These are phyloP conservation scores for Slavum lentiscoides DNA, from an alignment of 2,888 invertebrate genomes.

Conservation along the genomic window DNA sequence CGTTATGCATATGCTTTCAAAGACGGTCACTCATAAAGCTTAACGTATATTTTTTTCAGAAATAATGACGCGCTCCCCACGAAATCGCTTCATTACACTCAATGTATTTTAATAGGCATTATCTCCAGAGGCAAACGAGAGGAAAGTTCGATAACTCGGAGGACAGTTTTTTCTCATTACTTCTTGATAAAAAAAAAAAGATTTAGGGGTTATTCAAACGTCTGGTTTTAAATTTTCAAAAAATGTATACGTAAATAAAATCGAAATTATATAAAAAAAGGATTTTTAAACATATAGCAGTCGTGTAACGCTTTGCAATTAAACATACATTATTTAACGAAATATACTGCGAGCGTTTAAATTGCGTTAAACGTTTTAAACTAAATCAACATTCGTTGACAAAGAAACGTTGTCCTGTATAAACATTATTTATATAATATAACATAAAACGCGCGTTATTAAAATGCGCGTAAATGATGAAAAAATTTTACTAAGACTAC, in stretches of 20 bases:
- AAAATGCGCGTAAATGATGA: background rate
- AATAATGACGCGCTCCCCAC: background rate
- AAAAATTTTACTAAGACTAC: background rate
- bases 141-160: slow-evolving; percentile 40
- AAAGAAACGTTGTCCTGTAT: too few relatives aligned
- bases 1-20: background rate
- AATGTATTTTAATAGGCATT: slow-evolving; percentile 32
- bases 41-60: background rate
- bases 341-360: too few relatives aligned
- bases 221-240: slow-evolving; percentile 20
- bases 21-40: background rate
- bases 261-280: too few relatives aligned
- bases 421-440: too few relatives aligned
- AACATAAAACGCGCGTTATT: too few relatives aligned
- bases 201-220: slow-evolving; percentile 18
- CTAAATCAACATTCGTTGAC: too few relatives aligned
- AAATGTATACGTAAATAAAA: background rate
- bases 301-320: too few relatives aligned
- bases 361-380: too few relatives aligned
- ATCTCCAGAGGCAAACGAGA: slow-evolving; percentile 17
- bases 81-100: slow-evolving; percentile 30
- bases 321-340: too few relatives aligned
- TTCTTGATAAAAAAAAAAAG: slow-evolving; percentile 34
- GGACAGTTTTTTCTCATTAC: background rate
- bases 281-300: too few relatives aligned